phyloP scores from a whole-genome alignment of 2,888 invertebrate species.

The Germaria angustata region DNA sequence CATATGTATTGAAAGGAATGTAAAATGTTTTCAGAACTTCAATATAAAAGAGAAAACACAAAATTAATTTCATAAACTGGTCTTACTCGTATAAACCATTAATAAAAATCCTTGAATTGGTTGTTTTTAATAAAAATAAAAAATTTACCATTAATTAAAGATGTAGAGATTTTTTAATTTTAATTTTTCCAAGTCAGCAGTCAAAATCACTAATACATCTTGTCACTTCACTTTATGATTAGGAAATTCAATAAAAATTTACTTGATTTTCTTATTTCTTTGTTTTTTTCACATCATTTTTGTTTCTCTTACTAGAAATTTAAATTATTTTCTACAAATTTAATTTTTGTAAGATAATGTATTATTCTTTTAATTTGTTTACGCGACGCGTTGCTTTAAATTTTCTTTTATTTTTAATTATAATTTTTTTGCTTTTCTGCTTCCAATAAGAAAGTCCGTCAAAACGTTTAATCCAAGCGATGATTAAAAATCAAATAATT shows the following conservation, averaged over 20 bases:
- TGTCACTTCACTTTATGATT: background rate
- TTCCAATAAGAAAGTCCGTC: constrained; percentile 39
- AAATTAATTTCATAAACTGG: too few relatives aligned
- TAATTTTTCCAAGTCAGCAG: background rate
- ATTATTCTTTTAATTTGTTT: background rate
- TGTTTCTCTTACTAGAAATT: background rate
- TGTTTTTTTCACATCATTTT: background rate
- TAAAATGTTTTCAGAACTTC: too few relatives aligned
- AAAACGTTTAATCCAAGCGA: constrained; percentile 40
- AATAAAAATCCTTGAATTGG: background rate
- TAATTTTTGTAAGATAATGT: too few relatives aligned
- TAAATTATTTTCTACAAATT: background rate
- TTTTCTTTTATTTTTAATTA: background rate
- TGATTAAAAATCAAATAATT: constrained; percentile 57
- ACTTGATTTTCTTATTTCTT: too few relatives aligned
- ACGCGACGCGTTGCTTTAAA: constrained; percentile 48
- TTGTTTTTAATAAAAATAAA: background rate
- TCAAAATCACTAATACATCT: background rate
- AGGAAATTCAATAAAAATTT: too few relatives aligned
- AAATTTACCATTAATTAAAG: constrained; percentile 31
- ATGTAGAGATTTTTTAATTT: too few relatives aligned
- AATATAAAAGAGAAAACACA: background rate
- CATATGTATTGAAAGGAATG: background rate
- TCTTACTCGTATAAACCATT: too few relatives aligned
- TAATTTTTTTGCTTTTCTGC: background rate